Percentiles rank a stretch among this genome's conserved stretches.
These are phyloP conservation scores for Danio choprae DNA, from an alignment of 2,797 vertebrate species.

Conservation along the genomic window DNA sequence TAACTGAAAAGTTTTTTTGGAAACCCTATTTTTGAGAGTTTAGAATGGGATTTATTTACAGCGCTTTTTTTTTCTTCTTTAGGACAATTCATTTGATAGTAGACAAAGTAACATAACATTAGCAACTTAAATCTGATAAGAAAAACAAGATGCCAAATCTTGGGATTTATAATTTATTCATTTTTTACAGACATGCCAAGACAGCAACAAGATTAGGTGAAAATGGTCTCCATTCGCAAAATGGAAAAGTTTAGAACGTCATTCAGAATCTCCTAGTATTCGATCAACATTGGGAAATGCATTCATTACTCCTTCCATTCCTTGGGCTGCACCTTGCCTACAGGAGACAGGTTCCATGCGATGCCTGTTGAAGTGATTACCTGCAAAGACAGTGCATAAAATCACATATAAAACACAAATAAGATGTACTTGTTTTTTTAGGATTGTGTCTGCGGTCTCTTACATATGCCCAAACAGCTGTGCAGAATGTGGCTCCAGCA, in stretches of 20 bases:
- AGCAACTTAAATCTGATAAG: no score
- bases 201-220: constrained; percentile 59
- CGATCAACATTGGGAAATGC: neutral
- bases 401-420: neutral
- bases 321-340: constrained; percentile 76
- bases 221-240: constrained; percentile 61
- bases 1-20: no score
- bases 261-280: constrained; percentile 18
- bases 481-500: constrained; percentile 70
- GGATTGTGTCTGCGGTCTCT: constrained; percentile 59
- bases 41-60: no score
- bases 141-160: constrained; percentile 1
- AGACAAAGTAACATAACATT: no score
- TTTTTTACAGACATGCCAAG: constrained; percentile 65
- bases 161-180: constrained; percentile 71
- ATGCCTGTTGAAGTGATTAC: constrained; percentile 79
- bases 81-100: no score
- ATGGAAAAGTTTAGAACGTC: constrained; percentile 54
- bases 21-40: no score
- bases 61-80: no score
- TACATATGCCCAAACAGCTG: constrained; percentile 75
- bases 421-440: neutral
- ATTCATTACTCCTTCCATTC: constrained; percentile 73
- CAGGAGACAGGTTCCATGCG: constrained; percentile 78
- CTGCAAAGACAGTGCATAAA: constrained; percentile 57